Percentiles rank a stretch among this genome's conserved stretches.
phyloP scores from a whole-genome alignment of 2,113 vertebrate genomes.

The Platysteira castanea region DNA sequence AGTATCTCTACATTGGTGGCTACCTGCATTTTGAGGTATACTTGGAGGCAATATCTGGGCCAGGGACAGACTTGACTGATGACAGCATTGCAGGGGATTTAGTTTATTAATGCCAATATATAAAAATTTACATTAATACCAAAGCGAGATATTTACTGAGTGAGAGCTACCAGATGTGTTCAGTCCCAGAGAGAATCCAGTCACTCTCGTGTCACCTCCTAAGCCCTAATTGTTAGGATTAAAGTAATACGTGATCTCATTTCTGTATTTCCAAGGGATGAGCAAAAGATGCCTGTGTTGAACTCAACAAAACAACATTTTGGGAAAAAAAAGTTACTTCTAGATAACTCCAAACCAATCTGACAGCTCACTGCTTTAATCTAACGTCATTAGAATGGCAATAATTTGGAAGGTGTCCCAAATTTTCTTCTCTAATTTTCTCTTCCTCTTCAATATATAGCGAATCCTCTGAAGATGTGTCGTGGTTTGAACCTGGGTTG shows the following conservation, averaged over 20 bases:
- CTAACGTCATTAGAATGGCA: not conserved
- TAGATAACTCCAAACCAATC: not conserved
- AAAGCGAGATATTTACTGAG: not conserved
- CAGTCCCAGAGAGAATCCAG: not conserved
- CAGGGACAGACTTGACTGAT: not conserved
- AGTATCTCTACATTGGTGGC: not conserved
- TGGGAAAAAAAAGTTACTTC: not conserved
- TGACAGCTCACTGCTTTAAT: not conserved
- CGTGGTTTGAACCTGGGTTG: no score
- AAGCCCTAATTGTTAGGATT: not conserved
- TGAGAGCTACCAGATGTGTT: not conserved
- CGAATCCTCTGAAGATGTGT: not conserved
- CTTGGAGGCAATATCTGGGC: no score
- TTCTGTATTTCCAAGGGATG: not conserved
- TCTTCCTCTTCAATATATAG: not conserved
- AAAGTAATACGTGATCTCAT: not conserved
- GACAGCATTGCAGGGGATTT: not conserved
- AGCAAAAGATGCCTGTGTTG: not conserved
- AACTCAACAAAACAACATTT: not conserved
- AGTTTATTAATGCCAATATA: not conserved
- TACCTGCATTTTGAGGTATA: not conserved
- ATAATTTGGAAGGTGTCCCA: not conserved
- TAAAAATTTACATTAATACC: not conserved
- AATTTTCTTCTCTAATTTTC: not conserved
- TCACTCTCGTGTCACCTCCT: not conserved